Percentiles rank a stretch among this genome's conserved stretches.
These are phyloP conservation scores for Cetoscarus ocellatus DNA, from an alignment of 2,797 vertebrate species.

Conservation along the genomic window DNA sequence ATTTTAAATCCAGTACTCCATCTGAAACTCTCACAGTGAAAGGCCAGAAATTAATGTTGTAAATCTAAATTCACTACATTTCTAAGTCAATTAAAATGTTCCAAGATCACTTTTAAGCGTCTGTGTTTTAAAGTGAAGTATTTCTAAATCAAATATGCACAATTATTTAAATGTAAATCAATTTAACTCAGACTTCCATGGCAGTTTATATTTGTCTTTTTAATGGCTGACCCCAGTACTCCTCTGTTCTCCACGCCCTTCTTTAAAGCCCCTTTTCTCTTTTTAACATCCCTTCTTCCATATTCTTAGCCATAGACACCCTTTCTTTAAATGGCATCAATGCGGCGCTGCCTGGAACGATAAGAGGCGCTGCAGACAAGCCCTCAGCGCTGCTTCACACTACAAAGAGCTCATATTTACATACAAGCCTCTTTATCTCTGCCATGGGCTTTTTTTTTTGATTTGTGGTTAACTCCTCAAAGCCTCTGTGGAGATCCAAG, in stretches of 20 bases:
- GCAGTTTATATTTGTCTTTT: too few relatives aligned
- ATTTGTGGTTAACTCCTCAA: slow-evolving; percentile 80
- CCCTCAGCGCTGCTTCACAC: slow-evolving; percentile 45
- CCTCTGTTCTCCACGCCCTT: not conserved
- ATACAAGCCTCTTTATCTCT: slow-evolving; percentile 77
- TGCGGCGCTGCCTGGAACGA: slow-evolving; percentile 59
- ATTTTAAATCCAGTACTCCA: too few relatives aligned
- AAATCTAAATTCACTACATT: too few relatives aligned
- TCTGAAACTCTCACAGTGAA: too few relatives aligned
- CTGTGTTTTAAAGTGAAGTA: too few relatives aligned
- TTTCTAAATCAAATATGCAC: too few relatives aligned
- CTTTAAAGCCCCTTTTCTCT: slow-evolving; percentile 20
- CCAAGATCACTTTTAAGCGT: too few relatives aligned
- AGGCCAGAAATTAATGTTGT: too few relatives aligned
- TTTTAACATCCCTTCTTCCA: slow-evolving; percentile 5
- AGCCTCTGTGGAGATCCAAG: slow-evolving; percentile 87
- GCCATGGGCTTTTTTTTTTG: slow-evolving; percentile 64
- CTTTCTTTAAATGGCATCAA: slow-evolving; percentile 65
- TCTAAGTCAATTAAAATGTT: too few relatives aligned
- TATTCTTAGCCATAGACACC: slow-evolving; percentile 34
- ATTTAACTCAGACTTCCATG: too few relatives aligned
- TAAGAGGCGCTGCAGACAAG: slow-evolving; percentile 60
- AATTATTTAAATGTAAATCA: too few relatives aligned
- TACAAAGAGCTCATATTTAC: slow-evolving; percentile 76
- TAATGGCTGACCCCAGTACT: too few relatives aligned